Base-by-base conservation (phyloP, 2,888 invertebrate species). In the Alcis repandata region DNA sequence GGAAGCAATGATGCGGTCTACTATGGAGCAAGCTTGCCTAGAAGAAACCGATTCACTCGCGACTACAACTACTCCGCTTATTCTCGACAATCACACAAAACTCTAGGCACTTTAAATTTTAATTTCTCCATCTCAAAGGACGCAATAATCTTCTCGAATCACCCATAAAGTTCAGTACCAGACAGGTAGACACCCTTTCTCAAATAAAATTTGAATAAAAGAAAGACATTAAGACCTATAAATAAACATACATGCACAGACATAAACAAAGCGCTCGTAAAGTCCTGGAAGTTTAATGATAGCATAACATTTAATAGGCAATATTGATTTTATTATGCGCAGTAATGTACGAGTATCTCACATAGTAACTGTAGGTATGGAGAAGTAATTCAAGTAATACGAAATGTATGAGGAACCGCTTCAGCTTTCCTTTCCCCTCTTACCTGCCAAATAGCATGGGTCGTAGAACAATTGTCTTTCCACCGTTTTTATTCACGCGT, bases 271-370 rank as follows among this genome's bases (percentile, higher is more conserved):
- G 71, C 72, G 69, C 57, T 71, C 46, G 68, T 69, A 69, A 68
- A 68, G 36, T 17, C 27, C 59, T 67, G 32, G 70, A 69, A 72
- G 52, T 78, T 82, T 82, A 79, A 80, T 79, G 81, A 75, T 22
- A 69, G 45, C 62, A 75, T 82, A 76, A 77, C 74, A 59, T 64
- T 77, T 82, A 53, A 82, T 79, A 76, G 78, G 71, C 80, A 72
- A 80, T 82, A 79, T 79, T 71, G 80, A 79, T 79, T 78, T 79
- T 82, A 81, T 77, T 81, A 76, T 67, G 38, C 52, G 45, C 2
- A 43, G 53, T 33, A 45, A 45, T 46, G 33, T 56, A n/a, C n/a
- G n/a, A n/a, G n/a, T n/a, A 27, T 45, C 20, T 56, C 45, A 56
- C 56, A 45, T 45, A 53, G 41, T 54, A 53, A n/a, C n/a, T n/a